These are phyloP conservation scores for Carposina sasakii DNA, from an alignment of 1,140 invertebrate genomes.

Conservation along the genomic window DNA sequence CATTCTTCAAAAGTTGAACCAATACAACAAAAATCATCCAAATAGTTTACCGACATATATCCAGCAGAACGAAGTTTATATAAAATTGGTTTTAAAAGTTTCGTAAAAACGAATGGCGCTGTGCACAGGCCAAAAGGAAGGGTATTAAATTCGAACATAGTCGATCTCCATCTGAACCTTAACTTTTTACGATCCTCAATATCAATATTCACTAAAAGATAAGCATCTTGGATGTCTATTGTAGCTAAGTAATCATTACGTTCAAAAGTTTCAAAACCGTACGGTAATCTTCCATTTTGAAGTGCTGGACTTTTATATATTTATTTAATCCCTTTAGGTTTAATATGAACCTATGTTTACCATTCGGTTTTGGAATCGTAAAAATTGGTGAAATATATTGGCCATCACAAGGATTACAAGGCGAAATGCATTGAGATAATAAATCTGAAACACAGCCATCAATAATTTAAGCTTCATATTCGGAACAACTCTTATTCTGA, in stretches of 20 bases:
- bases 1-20: neutral
- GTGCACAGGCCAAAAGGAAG: slow-evolving; percentile 11
- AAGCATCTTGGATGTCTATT: slow-evolving; percentile 16
- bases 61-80: slow-evolving; percentile 4
- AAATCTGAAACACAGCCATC: slow-evolving; percentile 1
- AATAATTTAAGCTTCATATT: neutral
- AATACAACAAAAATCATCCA: slow-evolving; percentile 7
- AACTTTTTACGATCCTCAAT: neutral
- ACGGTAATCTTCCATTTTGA: slow-evolving; percentile 18
- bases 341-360: slow-evolving; percentile 13
- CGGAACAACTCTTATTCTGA: neutral
- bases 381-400: slow-evolving; percentile 11
- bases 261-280: slow-evolving; percentile 6
- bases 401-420: neutral
- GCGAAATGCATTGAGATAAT: neutral
- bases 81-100: slow-evolving; percentile 15
- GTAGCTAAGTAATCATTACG: slow-evolving; percentile 9
- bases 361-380: slow-evolving; percentile 11
- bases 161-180: neutral
- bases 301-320: slow-evolving; percentile 8
- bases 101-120: slow-evolving; percentile 16
- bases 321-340: slow-evolving; percentile 18
- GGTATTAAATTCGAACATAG: slow-evolving; percentile 4
- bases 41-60: slow-evolving; percentile 6
- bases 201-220: slow-evolving; percentile 6